phyloP scores from a whole-genome alignment of 2,797 vertebrate species.

The Coccyzus lansbergi region DNA sequence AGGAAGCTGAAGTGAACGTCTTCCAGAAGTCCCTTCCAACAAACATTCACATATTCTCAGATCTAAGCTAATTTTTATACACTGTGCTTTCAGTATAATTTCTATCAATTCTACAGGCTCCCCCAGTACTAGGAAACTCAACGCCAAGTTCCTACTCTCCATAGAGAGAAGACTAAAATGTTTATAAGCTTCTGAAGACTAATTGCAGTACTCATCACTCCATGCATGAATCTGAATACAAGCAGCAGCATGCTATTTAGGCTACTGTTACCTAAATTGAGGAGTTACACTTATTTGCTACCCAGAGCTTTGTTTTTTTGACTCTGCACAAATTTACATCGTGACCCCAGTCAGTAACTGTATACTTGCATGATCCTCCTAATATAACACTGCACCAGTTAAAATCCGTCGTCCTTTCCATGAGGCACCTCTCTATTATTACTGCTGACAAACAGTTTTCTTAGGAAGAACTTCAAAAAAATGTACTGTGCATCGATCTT shows the following conservation, averaged over 20 bases:
- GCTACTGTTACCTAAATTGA: neutral
- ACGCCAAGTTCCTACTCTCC: neutral
- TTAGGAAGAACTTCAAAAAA: neutral
- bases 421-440: neutral
- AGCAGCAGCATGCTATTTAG: neutral
- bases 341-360: neutral
- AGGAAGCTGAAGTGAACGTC: conserved; percentile 3
- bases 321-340: neutral
- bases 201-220: neutral
- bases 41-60: neutral
- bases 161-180: neutral
- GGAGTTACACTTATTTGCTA: neutral
- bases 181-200: neutral
- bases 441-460: neutral
- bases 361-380: neutral
- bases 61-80: neutral
- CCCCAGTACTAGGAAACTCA: neutral
- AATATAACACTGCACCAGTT: neutral
- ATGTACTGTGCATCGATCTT: neutral
- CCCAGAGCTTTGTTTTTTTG: neutral
- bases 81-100: neutral
- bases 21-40: conserved; percentile 16
- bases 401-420: neutral
- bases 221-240: neutral
- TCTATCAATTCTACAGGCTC: neutral